A percentile compares a stretch with the other conserved stretches of the same genome.
Evolutionary conservation across 53 echinoderm and acorn worm genomes (phyloP).

Genomic region (Paelopatides confundens): DNA sequence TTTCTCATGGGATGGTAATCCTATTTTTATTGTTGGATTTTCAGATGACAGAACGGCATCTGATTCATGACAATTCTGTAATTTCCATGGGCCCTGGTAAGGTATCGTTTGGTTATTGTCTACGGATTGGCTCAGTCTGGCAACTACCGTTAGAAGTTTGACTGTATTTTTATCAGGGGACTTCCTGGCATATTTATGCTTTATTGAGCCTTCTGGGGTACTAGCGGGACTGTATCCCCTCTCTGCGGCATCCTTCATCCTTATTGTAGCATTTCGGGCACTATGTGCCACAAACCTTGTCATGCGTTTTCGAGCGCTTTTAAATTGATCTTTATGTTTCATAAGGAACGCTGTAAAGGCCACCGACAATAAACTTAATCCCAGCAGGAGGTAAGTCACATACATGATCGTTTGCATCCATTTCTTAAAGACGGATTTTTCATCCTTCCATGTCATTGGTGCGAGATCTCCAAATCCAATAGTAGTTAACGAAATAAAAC

Average conservation of each 20-base stretch:
- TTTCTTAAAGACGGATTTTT: not conserved
- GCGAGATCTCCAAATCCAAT: conserved; percentile 56
- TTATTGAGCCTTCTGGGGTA: conserved; percentile 15
- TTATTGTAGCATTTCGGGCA: conserved; percentile 12
- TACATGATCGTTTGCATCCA: conserved; percentile 35
- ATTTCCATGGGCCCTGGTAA: not conserved
- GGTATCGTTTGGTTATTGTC: not conserved
- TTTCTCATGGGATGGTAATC: too few species aligned
- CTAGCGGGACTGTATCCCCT: not conserved
- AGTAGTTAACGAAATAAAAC: conserved; percentile 48
- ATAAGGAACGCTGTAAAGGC: conserved; percentile 47
- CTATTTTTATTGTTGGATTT: not conserved
- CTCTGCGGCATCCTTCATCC: conserved; percentile 17
- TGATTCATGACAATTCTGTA: not conserved
- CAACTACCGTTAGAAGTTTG: not conserved
- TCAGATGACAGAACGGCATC: not conserved
- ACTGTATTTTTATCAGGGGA: not conserved
- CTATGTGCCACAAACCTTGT: conserved; percentile 35
- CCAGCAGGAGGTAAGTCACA: conserved; percentile 53
- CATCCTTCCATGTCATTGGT: conserved; percentile 31
- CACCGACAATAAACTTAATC: conserved; percentile 54
- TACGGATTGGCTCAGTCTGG: not conserved
- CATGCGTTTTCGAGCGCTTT: conserved; percentile 5
- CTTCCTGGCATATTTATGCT: not conserved
- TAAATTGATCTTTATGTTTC: conserved; percentile 8